Percentiles rank a stretch among this genome's conserved stretches.
phyloP scores from a whole-genome alignment of 2,888 invertebrate genomes.

The Pammene aurita region DNA sequence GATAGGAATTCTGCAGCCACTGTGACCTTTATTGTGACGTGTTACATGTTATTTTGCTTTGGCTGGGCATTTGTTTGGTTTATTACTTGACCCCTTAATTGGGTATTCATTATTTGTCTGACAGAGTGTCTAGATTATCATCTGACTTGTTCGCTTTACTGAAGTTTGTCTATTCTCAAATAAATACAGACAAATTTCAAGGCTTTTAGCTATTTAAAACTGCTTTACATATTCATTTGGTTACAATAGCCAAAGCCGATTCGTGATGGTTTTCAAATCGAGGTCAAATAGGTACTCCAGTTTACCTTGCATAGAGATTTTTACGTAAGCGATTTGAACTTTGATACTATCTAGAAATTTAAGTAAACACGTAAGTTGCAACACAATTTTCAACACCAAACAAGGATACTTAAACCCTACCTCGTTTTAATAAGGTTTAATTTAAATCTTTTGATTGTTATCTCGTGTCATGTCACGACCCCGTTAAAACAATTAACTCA shows the following conservation, averaged over 20 bases:
- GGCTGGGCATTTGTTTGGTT: conserved; percentile 12
- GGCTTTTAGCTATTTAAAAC: conserved; percentile 17
- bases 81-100: conserved; percentile 34
- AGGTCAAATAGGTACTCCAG: conserved; percentile 35
- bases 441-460: not conserved
- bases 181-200: conserved; percentile 12
- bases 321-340: conserved; percentile 39
- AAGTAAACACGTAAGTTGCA: conserved; percentile 20
- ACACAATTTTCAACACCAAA: conserved; percentile 23
- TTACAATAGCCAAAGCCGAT: conserved; percentile 34
- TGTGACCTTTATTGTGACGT: conserved; percentile 19
- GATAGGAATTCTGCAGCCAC: conserved; percentile 13
- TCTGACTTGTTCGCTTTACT: not conserved
- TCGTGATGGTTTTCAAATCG: conserved; percentile 40
- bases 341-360: conserved; percentile 31
- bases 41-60: conserved; percentile 15
- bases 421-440: not conserved
- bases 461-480: conserved; percentile 4
- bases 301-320: conserved; percentile 38
- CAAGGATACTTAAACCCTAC: not conserved
- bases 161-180: not conserved
- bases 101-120: conserved; percentile 33
- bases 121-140: conserved; percentile 30
- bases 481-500: conserved; percentile 17
- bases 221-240: conserved; percentile 36